Evolutionary conservation across 2,797 vertebrate genomes (phyloP), one percentile per base, ranked within the genome.

Genomic region (Distichodus sexfasciatus): DNA sequence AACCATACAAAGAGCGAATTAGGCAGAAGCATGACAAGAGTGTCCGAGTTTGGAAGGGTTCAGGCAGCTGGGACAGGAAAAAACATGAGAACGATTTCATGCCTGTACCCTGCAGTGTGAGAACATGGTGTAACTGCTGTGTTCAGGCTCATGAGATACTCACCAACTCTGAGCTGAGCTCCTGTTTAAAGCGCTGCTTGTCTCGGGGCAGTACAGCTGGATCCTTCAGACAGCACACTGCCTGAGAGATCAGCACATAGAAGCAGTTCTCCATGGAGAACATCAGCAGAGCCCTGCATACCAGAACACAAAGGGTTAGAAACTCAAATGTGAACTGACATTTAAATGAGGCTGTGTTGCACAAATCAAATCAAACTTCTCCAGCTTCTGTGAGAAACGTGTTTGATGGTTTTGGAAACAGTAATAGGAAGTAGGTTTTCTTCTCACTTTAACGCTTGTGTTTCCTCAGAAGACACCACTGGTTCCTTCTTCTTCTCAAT

Each of bases 251-350:
- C 80, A 99, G 89, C 86, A 99, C 92, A 78, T 98, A 98, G 88
- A 99, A 98, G 78, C 96, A 97, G 90, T 98, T 98, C 73, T 99
- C 97, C 94, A 98, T 99, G 53, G 94, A 96, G 82, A 99, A 99
- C 91, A 96, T 94, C 73, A 98, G 90, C 77, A 99, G 81, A 1
- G 96, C 95, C 93, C 97, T 99, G 79, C 17, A 40, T 1, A 10
- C 9, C 17, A 44, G 12, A 23, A 5, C 6, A 44, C 50, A 26
- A n/a, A 8, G 6, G 10, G 15, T 61, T 31, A 29, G 23, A 17
- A 24, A 21, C 17, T 47, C 0, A 47, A n/a, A 35, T 5, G 2
- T n/a, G n/a, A n/a, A n/a, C n/a, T n/a, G n/a, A n/a, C n/a, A n/a
- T n/a, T n/a, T n/a, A n/a, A n/a, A n/a, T n/a, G n/a, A n/a, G n/a